phyloP scores from a whole-genome alignment of 2,113 vertebrate genomes.

The Trichechus manatus region DNA sequence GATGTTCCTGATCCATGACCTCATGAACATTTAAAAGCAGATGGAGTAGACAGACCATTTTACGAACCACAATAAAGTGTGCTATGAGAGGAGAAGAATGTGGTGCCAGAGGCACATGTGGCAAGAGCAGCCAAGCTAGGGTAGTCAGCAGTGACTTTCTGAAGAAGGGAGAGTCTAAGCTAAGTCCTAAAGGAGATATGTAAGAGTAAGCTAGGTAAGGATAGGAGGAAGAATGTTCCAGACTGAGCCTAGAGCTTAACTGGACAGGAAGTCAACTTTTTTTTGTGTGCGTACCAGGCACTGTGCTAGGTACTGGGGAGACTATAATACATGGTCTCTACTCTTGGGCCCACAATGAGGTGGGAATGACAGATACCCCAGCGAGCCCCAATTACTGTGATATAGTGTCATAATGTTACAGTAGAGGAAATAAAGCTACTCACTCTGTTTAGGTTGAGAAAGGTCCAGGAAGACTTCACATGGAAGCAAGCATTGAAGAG shows the following conservation, averaged over 20 bases:
- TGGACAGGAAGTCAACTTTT: background rate
- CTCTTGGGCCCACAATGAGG: background rate
- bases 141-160: background rate
- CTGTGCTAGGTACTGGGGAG: background rate
- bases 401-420: background rate
- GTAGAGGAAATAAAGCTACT: background rate
- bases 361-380: background rate
- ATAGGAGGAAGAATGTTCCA: background rate
- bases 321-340: background rate
- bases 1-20: background rate
- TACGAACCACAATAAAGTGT: background rate
- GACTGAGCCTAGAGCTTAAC: background rate
- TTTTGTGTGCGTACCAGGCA: background rate
- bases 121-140: background rate
- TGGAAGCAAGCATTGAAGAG: background rate
- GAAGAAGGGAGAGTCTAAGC: background rate
- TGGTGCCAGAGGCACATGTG: accelerated
- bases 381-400: background rate
- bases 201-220: constrained; percentile 6
- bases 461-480: background rate
- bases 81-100: background rate
- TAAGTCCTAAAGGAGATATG: background rate
- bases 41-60: background rate
- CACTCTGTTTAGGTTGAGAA: background rate
- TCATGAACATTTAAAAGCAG: constrained; percentile 18